phyloP scores from a whole-genome alignment of 2,113 vertebrate genomes.

The Marmota monax region DNA sequence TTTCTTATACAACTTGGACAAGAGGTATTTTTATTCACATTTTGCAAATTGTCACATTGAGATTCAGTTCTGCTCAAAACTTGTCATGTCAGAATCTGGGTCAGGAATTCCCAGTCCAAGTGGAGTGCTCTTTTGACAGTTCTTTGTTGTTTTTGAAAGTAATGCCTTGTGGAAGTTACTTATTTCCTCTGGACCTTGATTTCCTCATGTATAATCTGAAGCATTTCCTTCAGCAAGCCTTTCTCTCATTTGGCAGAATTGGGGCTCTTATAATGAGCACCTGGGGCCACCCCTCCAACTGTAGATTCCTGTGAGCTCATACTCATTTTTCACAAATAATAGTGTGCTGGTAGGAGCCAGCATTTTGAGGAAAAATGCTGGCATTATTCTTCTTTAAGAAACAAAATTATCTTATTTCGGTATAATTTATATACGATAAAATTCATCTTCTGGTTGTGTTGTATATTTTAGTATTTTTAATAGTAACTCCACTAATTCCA shows the following conservation, averaged over 20 bases:
- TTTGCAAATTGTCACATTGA: background rate
- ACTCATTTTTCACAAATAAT: background rate
- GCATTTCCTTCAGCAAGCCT: background rate
- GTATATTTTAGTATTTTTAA: background rate
- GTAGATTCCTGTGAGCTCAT: background rate
- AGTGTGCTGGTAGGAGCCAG: background rate
- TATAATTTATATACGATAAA: background rate
- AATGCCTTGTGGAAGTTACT: background rate
- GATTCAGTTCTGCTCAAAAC: background rate
- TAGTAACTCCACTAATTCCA: background rate
- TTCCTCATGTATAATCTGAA: constrained; percentile 9
- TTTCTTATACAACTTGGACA: background rate
- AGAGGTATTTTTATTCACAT: constrained; percentile 48
- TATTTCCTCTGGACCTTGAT: background rate
- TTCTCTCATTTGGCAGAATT: background rate
- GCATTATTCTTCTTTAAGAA: background rate
- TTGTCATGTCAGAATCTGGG: background rate
- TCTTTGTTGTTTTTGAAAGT: background rate
- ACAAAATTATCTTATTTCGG: background rate
- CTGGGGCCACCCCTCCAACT: background rate
- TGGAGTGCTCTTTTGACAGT: background rate
- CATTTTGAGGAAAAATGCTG: background rate
- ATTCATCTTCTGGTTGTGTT: background rate
- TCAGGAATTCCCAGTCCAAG: constrained; percentile 1
- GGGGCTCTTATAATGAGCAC: background rate